phyloP scores from a whole-genome alignment of 2,797 vertebrate species.

The Pempheris klunzingeri region DNA sequence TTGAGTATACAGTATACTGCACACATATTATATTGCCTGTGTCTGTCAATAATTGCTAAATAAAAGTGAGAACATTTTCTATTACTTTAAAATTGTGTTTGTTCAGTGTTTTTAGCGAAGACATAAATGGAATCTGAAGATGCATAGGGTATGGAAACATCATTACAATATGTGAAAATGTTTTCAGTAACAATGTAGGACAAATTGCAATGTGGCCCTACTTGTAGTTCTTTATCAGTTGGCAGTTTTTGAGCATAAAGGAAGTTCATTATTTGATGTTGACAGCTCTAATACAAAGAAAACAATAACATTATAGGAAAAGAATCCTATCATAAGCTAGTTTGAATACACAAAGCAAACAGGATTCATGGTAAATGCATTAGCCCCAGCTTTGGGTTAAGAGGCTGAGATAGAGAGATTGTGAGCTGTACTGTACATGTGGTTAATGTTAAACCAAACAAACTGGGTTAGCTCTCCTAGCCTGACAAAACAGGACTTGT shows the following conservation, averaged over 20 bases:
- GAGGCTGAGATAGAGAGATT: conserved; percentile 67
- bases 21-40: conserved; percentile 7
- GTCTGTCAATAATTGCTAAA: conserved; percentile 12
- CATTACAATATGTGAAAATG: conserved; percentile 2
- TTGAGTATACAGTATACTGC: not conserved
- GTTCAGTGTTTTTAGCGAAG: not conserved
- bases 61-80: not conserved
- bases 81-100: not conserved
- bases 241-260: conserved; percentile 54
- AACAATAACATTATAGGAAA: conserved; percentile 65
- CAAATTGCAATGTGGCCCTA: conserved; percentile 1
- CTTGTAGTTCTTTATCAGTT: conserved; percentile 51
- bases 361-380: conserved; percentile 65
- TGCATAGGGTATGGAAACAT: conserved; percentile 3
- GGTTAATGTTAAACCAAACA: conserved; percentile 85
- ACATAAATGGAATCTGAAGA: not conserved
- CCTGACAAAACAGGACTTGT: conserved; percentile 82
- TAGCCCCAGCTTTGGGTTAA: conserved; percentile 64
- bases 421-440: conserved; percentile 70
- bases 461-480: conserved; percentile 70
- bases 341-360: conserved; percentile 69
- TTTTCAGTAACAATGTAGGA: not conserved
- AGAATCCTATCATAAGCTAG: conserved; percentile 58
- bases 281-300: conserved; percentile 66
- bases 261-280: conserved; percentile 64